Evolutionary conservation across 2,888 invertebrate genomes (phyloP).

Genomic region (Synanthedon myopaeformis): DNA sequence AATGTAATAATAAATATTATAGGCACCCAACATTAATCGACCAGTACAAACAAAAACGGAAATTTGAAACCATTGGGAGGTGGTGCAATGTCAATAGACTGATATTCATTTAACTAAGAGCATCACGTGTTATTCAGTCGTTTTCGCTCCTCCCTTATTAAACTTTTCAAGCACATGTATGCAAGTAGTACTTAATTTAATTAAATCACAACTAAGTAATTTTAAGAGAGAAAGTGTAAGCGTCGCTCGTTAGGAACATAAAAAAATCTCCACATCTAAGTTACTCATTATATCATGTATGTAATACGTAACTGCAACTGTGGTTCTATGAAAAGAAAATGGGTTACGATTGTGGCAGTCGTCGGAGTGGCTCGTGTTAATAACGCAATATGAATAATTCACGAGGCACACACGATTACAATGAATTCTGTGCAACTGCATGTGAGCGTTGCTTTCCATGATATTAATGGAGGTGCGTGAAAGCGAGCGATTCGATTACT

Average conservation of each 20-base stretch:
- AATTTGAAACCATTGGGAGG: conserved; percentile 5
- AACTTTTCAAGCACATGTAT: too few relatives aligned
- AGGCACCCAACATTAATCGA: conserved; percentile 1
- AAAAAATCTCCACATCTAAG: not conserved
- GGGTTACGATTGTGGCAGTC: conserved; percentile 24
- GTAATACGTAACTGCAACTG: conserved; percentile 11
- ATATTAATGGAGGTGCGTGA: not conserved
- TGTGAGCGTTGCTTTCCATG: conserved; percentile 3
- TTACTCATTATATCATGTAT: conserved; percentile 10
- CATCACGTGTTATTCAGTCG: too few relatives aligned
- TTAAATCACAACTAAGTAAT: too few relatives aligned
- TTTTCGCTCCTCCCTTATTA: too few relatives aligned
- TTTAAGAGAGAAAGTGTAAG: too few relatives aligned
- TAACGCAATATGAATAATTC: conserved; percentile 50
- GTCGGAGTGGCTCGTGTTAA: conserved; percentile 24
- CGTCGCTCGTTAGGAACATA: too few relatives aligned
- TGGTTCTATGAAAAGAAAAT: conserved; percentile 42
- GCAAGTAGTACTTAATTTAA: too few relatives aligned
- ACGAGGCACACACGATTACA: conserved; percentile 23
- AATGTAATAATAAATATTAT: not conserved
- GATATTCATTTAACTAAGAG: not conserved
- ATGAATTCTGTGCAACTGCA: conserved; percentile 14
- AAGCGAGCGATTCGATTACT: not conserved
- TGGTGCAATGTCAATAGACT: not conserved
- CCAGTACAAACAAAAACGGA: conserved; percentile 3